A percentile compares a stretch with the other conserved stretches of the same genome.
Conservation (phyloP, 2,888 invertebrate genomes). For the Meteorus colon region DNA sequence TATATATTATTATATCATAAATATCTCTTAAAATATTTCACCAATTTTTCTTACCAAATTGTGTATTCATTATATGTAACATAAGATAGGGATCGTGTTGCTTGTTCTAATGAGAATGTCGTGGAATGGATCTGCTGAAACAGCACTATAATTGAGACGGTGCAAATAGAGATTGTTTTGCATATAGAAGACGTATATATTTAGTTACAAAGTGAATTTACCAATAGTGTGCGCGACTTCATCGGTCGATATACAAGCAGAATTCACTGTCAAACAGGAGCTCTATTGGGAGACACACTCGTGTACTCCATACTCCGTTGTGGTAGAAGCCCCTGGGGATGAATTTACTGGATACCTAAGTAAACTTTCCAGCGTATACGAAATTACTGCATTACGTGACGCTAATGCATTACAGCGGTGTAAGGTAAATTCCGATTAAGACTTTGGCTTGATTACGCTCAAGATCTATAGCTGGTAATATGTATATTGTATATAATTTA, state of each 20-base stretch:
- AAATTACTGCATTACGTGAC: conserved; percentile 52
- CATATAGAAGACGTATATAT: conserved; percentile 22
- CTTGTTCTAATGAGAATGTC: neutral
- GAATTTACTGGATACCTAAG: conserved; percentile 23
- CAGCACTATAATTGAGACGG: neutral
- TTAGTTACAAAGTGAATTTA: conserved; percentile 29
- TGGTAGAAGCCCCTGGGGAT: conserved; percentile 23
- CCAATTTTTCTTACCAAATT: neutral
- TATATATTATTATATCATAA: neutral
- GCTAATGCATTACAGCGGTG: conserved; percentile 50
- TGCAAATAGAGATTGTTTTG: neutral
- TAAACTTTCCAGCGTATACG: conserved; percentile 52
- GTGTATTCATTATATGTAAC: neutral
- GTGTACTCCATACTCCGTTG: neutral
- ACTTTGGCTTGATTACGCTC: conserved; percentile 52
- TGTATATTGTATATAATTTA: conserved; percentile 17
- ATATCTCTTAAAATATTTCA: neutral
- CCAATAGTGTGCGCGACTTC: conserved; percentile 46
- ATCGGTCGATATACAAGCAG: conserved; percentile 50
- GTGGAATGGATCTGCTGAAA: neutral
- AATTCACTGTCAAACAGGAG: conserved; percentile 46
- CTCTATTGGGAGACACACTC: conserved; percentile 6
- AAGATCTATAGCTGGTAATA: conserved; percentile 49
- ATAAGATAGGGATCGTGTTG: neutral
- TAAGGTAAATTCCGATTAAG: conserved; percentile 55